Percentiles rank a stretch among this genome's conserved stretches.
phyloP scores from a whole-genome alignment of 1,140 invertebrate genomes.

The Hycleus cichorii region DNA sequence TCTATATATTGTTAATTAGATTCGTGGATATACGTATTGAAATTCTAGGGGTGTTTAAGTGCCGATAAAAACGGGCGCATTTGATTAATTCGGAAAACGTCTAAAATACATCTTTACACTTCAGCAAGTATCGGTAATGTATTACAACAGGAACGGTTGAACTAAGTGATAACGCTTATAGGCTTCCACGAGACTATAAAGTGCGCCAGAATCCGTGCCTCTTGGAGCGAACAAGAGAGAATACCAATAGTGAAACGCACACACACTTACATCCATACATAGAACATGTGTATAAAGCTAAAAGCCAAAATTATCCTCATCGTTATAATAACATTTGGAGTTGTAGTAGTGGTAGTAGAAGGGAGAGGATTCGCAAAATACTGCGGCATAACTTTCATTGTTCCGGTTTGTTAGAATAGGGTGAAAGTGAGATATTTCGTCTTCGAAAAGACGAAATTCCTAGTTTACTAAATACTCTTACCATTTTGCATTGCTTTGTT shows the following conservation, averaged over 20 bases:
- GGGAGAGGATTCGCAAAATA: slow-evolving; percentile 29
- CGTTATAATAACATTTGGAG: neutral
- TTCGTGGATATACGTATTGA: too few species aligned
- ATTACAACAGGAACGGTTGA: slow-evolving; percentile 20
- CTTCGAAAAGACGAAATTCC: slow-evolving; percentile 19
- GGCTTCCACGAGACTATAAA: slow-evolving; percentile 33
- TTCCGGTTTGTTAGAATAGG: slow-evolving; percentile 19
- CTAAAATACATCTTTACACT: slow-evolving; percentile 31
- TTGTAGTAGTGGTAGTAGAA: neutral
- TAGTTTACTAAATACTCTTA: slow-evolving; percentile 15
- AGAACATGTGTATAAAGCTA: slow-evolving; percentile 5
- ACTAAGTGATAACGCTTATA: slow-evolving; percentile 31
- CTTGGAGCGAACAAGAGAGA: slow-evolving; percentile 22
- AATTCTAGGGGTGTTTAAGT: too few species aligned
- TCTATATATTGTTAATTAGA: too few species aligned
- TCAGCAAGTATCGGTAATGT: slow-evolving; percentile 32
- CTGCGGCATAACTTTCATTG: slow-evolving; percentile 33
- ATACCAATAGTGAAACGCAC: too few species aligned
- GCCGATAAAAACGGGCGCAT: neutral
- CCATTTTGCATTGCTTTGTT: slow-evolving; percentile 15
- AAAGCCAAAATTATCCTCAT: slow-evolving; percentile 10
- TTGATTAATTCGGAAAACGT: slow-evolving; percentile 21
- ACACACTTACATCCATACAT: too few species aligned
- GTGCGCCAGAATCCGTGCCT: slow-evolving; percentile 26
- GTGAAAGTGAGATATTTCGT: slow-evolving; percentile 31